Base-by-base conservation (phyloP, 2,113 vertebrate genomes). In the Mus pahari region DNA sequence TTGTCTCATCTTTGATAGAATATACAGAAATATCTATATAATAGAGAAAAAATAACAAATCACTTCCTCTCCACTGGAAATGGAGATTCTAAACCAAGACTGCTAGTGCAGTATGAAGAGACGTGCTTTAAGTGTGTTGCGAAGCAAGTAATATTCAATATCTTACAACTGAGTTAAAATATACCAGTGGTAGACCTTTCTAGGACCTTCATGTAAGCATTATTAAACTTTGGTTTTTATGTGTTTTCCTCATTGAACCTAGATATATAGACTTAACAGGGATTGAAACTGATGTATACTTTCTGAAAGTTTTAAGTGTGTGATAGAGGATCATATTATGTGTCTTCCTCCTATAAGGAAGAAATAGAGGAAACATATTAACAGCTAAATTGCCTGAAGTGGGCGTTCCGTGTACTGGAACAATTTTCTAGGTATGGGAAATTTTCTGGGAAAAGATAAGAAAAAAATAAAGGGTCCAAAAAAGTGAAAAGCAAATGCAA, bases 181-280 rank as follows among this genome's bases (percentile, higher is more conserved):
- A 86, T 66, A 91, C 87, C 50, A 79, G 58, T 90, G 45, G 45
- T 24, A 96, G 84, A 96, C 50, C 45, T 93, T 93, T 95, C 91
- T 81, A 90, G 55, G 73, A 91, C 68, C 48, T 7, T 82, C 58
- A 89, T 83, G 62, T 77, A 62, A 84, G 22, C 7, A 48, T 94
- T 97, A 95, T 96, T 96, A 97, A 94, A 96, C 92, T 92, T 97
- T 94, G 19, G 77, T 89, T 96, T 88, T 55, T 60, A 26, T 86
- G 31, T 92, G 26, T 91, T 97, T 94, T 94, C 82, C 83, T 92
- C 83, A 62, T 93, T 90, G 82, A 96, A 75, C 3, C 50, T 84
- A 66, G n/a, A 89, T 92, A 92, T 87, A 90, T 26, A 50, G 92
- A 91, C 88, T 93, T 96, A 97, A 91, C 86, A 92, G 79, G 81